These are phyloP conservation scores for Ditula angustiorana DNA, from an alignment of 2,888 invertebrate genomes.

Conservation along the genomic window DNA sequence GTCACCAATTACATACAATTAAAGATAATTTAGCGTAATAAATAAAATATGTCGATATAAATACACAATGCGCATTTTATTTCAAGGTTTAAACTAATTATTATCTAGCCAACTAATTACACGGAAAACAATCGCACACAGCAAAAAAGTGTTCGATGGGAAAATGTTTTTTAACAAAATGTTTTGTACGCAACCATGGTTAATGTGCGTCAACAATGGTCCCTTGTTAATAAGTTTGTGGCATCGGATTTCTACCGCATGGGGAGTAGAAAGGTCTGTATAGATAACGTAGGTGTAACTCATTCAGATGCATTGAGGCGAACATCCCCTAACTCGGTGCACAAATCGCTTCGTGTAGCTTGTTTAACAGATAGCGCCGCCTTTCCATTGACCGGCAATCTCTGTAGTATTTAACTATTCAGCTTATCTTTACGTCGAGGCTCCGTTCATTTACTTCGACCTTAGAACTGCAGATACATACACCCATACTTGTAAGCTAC, in stretches of 20 bases:
- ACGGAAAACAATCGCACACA: neutral
- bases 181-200: constrained; percentile 25
- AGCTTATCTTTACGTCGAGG: neutral
- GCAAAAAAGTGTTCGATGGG: constrained; percentile 18
- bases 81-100: neutral
- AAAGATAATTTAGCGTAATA: neutral
- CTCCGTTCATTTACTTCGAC: constrained; percentile 1
- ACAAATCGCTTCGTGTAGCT: neutral
- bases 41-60: neutral
- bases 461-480: neutral
- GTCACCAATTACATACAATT: neutral
- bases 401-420: neutral
- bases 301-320: constrained; percentile 14
- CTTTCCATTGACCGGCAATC: constrained; percentile 23
- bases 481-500: neutral
- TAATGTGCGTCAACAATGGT: constrained; percentile 27
- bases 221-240: constrained; percentile 13
- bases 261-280: neutral
- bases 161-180: constrained; percentile 6
- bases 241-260: neutral
- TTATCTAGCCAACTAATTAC: neutral
- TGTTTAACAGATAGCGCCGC: constrained; percentile 17
- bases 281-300: too few species aligned
- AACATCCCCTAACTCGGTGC: constrained; percentile 14
- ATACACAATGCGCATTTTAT: neutral